Conservation (phyloP, 2,797 vertebrate genomes). For the Mionectes olivaceus region DNA sequence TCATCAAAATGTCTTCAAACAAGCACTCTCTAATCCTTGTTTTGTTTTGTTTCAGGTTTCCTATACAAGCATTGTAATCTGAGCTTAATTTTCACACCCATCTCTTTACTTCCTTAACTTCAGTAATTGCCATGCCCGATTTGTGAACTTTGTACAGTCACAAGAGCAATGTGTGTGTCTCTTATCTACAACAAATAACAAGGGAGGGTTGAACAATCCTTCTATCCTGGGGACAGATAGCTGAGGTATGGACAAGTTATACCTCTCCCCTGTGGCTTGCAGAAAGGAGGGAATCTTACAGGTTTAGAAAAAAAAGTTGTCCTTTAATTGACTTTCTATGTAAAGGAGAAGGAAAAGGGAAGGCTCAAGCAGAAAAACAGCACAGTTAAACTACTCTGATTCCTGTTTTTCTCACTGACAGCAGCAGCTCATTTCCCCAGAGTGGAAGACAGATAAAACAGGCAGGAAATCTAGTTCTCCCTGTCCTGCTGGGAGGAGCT, state of each 20-base stretch:
- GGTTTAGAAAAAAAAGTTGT: neutral
- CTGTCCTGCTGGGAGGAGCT: neutral
- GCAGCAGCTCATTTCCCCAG: neutral
- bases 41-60: neutral
- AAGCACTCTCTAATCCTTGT: neutral
- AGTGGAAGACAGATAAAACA: neutral
- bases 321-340: neutral
- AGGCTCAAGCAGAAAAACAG: neutral
- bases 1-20: neutral
- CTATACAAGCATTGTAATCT: neutral
- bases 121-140: neutral
- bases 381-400: neutral
- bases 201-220: neutral
- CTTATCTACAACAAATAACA: conserved; percentile 29
- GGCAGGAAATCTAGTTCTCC: neutral
- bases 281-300: neutral
- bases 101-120: conserved; percentile 17
- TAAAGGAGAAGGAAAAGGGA: neutral
- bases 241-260: neutral
- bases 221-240: neutral
- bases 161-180: neutral
- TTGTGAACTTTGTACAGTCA: conserved; percentile 9
- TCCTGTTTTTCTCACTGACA: neutral
- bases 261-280: neutral
- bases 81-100: neutral